Base-by-base conservation (phyloP, 2,797 vertebrate species). In the Molossus alvarezi region DNA sequence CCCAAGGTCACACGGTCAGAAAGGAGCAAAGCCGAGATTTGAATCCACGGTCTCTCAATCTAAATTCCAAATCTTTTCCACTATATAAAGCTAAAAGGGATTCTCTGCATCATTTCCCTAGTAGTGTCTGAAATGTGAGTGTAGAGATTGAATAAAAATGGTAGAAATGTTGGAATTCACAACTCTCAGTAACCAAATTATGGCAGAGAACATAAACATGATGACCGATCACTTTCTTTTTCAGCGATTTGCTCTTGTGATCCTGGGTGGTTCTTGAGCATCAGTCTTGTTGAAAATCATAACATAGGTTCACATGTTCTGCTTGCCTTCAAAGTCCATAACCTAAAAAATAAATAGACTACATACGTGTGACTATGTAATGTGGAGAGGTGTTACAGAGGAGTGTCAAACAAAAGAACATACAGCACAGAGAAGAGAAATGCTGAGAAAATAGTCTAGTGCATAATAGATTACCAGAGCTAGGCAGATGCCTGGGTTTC, bases 31-130 rank as follows among this genome's bases (percentile, higher is more conserved):
- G 20, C 45, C 55, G 60, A 29, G 48, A 89, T 29, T 53, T 93
- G 14, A 86, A 88, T 79, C 76, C 29, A 91, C 57, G 33, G 2
- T 51, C 71, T 84, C 77, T 51, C 10, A 92, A 75, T 64, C 21
- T 82, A 85, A 95, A 86, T 82, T 82, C 12, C 23, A 91, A 93
- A 65, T 80, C 18, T 65, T 85, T 93, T 55, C 67, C 18, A 45
- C 1, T 60, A 37, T 27, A 27, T 9, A 77, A 6, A 53, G n/a
- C 41, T 76, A 23, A 6, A 91, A 93, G 37, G 12, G 29, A 71
- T 48, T 77, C 29, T 93, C 62, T 73, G 51, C 7, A 67, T 83
- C 55, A 33, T 87, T 90, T 60, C 29, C 7, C 41, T 90, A 67
- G 48, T 48, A 41, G 21, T 57, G 12, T 41, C 18, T 60, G 62